Conservation (phyloP, 2,113 vertebrate species). For the Caretta caretta region DNA sequence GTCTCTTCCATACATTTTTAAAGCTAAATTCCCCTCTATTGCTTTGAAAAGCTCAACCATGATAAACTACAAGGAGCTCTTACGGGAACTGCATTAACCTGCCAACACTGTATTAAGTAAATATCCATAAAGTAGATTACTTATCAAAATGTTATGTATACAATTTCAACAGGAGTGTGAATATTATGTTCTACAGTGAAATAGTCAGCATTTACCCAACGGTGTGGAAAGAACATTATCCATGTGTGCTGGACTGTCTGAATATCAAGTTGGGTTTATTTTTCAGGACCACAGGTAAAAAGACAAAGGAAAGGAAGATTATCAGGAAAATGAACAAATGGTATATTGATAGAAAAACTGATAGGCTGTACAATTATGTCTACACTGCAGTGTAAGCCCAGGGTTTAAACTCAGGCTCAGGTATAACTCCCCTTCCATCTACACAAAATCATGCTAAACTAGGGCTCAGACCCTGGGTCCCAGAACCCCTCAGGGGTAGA, state of each 20-base stretch:
- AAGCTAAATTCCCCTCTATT: neutral
- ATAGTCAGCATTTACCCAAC: neutral
- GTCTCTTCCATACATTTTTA: neutral
- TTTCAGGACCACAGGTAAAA: slow-evolving; percentile 6
- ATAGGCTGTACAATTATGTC: neutral
- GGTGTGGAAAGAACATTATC: slow-evolving; percentile 18
- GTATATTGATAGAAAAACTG: slow-evolving; percentile 24
- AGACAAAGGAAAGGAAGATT: neutral
- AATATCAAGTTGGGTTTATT: slow-evolving; percentile 27
- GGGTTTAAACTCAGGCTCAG: neutral
- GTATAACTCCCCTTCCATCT: neutral
- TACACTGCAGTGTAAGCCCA: neutral
- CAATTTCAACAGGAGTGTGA: neutral
- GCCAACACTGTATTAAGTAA: neutral
- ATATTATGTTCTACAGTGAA: slow-evolving; percentile 5
- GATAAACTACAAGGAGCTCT: neutral
- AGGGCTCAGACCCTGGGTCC: neutral
- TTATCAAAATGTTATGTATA: slow-evolving; percentile 10
- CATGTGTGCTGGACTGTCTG: neutral
- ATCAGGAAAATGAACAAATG: slow-evolving; percentile 18
- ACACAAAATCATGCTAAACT: neutral
- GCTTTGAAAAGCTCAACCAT: neutral
- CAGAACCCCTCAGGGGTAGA: neutral
- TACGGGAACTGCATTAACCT: neutral
- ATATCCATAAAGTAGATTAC: neutral